A percentile compares a stretch with the other conserved stretches of the same genome.
Evolutionary conservation across 2,888 invertebrate genomes (phyloP).

Genomic region (Amiota minor): DNA sequence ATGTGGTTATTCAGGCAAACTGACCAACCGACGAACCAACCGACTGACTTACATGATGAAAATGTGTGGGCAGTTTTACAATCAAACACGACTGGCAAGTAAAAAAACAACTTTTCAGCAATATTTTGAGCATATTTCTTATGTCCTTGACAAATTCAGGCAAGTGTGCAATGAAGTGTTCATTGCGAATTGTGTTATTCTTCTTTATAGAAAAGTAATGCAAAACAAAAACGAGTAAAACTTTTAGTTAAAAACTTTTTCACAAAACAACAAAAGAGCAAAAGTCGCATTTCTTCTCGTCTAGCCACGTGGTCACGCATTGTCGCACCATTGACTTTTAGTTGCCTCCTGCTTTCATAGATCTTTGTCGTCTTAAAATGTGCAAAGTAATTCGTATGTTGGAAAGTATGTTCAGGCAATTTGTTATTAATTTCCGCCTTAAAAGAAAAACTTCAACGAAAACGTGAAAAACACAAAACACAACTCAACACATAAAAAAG

Average conservation of each 20-base stretch:
- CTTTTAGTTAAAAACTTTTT: neutral
- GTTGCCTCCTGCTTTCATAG: neutral
- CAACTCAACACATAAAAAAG: neutral
- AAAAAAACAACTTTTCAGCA: constrained; percentile 56
- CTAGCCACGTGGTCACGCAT: constrained; percentile 5
- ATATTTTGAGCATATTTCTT: constrained; percentile 17
- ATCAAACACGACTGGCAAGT: too few species aligned
- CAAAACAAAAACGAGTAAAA: constrained; percentile 9
- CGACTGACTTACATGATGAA: too few species aligned
- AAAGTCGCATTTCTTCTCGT: neutral
- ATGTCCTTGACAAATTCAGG: constrained; percentile 65
- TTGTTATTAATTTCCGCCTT: constrained; percentile 65
- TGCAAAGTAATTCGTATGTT: neutral
- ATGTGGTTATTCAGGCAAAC: constrained; percentile 1
- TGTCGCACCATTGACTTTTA: neutral
- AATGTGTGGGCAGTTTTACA: too few species aligned
- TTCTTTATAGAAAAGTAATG: neutral
- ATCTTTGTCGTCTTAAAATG: neutral
- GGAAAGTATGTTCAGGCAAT: constrained; percentile 56
- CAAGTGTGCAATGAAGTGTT: constrained; percentile 67
- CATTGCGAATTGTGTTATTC: constrained; percentile 49
- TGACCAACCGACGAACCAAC: constrained; percentile 34
- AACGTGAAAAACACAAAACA: constrained; percentile 23
- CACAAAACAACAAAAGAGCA: constrained; percentile 16
- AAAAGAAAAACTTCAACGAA: constrained; percentile 50